phyloP scores from a whole-genome alignment of 2,888 invertebrate genomes.

The Bugula neritina region DNA sequence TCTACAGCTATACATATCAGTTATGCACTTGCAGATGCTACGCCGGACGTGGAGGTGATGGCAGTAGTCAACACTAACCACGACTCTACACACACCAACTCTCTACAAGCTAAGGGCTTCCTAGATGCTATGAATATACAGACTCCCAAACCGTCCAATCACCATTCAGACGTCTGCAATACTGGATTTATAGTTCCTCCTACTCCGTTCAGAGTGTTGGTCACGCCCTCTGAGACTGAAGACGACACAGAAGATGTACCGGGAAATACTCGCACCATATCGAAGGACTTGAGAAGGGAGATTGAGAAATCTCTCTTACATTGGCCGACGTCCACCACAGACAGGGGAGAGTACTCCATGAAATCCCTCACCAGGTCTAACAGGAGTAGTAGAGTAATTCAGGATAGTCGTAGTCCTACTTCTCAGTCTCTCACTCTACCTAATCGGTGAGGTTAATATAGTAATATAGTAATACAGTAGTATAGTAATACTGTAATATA shows the following conservation, averaged over 20 bases:
- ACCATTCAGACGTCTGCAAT: not conserved
- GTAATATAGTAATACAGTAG: no score
- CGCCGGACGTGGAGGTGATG: no score
- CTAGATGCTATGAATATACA: no score
- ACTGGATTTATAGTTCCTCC: slow-evolving; percentile 9
- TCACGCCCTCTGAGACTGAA: not conserved
- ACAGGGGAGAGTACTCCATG: not conserved
- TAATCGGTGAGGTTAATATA: not conserved
- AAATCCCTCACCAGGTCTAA: not conserved
- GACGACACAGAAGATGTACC: not conserved
- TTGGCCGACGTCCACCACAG: not conserved
- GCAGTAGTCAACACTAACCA: no score
- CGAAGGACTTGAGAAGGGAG: slow-evolving; percentile 1
- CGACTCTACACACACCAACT: no score
- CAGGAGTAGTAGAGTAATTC: not conserved
- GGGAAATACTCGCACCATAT: not conserved
- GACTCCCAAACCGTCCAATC: no score
- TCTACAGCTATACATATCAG: no score
- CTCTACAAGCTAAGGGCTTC: no score
- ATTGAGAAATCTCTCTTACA: slow-evolving; percentile 12
- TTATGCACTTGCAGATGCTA: no score
- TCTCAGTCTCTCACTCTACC: not conserved
- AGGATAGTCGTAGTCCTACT: not conserved
- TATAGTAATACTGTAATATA: no score
- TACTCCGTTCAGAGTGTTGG: not conserved